Percentiles rank a stretch among this genome's conserved stretches.
phyloP scores from a whole-genome alignment of 2,113 vertebrate genomes.

The Grammomys dolichurus region DNA sequence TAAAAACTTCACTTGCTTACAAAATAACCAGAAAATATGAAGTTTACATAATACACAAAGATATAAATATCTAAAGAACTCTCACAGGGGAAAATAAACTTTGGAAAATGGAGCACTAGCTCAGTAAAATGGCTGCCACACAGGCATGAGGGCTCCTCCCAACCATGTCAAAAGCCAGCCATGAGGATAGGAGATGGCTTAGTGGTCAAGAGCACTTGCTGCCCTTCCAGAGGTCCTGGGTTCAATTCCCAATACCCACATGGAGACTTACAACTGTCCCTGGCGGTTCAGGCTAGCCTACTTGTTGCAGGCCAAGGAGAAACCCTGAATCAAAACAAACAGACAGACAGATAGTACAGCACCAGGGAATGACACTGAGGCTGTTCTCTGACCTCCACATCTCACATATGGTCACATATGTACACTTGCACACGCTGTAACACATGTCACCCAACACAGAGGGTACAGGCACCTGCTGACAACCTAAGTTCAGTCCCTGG shows the following conservation, averaged over 20 bases:
- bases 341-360: not conserved
- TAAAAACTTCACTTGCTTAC: not conserved
- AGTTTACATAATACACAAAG: not conserved
- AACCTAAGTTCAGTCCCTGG: not conserved
- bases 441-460: not conserved
- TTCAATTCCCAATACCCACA: not conserved
- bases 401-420: not conserved
- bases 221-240: not conserved
- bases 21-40: not conserved
- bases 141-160: not conserved
- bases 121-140: not conserved
- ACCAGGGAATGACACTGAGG: not conserved
- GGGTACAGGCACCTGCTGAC: not conserved
- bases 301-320: not conserved
- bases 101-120: not conserved
- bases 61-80: not conserved
- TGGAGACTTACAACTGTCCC: not conserved
- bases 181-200: not conserved
- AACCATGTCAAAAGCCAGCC: not conserved
- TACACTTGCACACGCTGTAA: not conserved
- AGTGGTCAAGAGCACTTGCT: not conserved
- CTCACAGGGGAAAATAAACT: not conserved
- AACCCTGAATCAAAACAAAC: not conserved
- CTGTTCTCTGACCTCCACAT: not conserved
- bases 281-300: not conserved